These are phyloP conservation scores for Tetramorium simillimum DNA, from an alignment of 1,140 invertebrate genomes.

Conservation along the genomic window DNA sequence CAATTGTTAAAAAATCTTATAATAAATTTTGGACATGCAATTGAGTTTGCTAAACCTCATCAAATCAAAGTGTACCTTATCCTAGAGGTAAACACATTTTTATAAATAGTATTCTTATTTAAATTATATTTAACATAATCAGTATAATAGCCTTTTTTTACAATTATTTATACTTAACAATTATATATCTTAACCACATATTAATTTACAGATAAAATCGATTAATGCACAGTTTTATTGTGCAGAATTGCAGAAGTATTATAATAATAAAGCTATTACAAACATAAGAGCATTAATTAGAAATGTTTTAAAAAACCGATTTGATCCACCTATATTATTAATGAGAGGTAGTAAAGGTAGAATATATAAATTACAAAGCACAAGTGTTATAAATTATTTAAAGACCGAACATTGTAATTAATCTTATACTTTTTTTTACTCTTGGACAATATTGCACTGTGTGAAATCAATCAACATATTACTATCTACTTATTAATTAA, in stretches of 20 bases:
- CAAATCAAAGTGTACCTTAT: constrained; percentile 56
- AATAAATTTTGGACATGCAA: constrained; percentile 63
- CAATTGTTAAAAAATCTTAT: constrained; percentile 65
- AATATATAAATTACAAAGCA: constrained; percentile 22
- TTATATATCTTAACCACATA: background rate
- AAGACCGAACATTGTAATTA: constrained; percentile 19
- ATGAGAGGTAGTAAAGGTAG: background rate
- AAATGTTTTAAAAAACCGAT: constrained; percentile 31
- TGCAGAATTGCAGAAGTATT: no score
- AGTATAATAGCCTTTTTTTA: background rate
- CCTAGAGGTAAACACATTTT: constrained; percentile 55
- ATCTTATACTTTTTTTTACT: background rate
- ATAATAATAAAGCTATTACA: background rate
- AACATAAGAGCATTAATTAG: constrained; percentile 1
- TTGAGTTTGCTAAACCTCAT: constrained; percentile 57
- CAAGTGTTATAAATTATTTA: constrained; percentile 40
- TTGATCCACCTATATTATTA: constrained; percentile 46
- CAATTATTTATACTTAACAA: constrained; percentile 19
- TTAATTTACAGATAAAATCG: constrained; percentile 33
- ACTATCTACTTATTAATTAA: background rate
- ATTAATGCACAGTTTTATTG: background rate
- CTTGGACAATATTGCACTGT: background rate
- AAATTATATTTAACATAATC: background rate
- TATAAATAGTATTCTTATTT: background rate
- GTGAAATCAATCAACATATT: background rate